phyloP scores from a whole-genome alignment of 2,888 invertebrate genomes.

The Rhamnusium bicolor region DNA sequence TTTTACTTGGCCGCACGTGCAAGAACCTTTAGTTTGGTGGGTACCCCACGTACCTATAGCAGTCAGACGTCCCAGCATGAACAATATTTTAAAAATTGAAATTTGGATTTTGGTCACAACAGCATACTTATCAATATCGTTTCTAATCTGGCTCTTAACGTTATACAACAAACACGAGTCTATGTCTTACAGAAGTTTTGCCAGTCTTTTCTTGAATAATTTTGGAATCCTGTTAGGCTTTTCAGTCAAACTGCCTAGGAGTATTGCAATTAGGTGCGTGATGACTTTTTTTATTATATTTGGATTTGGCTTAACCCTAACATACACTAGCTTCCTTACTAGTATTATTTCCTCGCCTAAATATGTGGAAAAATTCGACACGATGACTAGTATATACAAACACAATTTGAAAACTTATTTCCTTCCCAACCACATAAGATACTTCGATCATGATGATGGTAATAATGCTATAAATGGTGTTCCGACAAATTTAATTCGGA shows the following conservation, averaged over 20 bases:
- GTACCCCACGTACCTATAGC: conserved; percentile 29
- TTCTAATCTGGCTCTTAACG: conserved; percentile 31
- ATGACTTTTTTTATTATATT: conserved; percentile 28
- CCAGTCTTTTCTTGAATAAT: neutral
- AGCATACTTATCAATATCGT: conserved; percentile 3
- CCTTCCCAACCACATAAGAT: no score
- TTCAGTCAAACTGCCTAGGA: conserved; percentile 5
- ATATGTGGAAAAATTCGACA: conserved; percentile 31
- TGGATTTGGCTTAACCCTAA: conserved; percentile 3
- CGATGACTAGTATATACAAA: conserved; percentile 34
- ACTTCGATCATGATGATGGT: neutral
- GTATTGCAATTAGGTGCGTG: conserved; percentile 33
- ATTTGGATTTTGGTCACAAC: neutral
- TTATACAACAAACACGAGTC: conserved; percentile 6
- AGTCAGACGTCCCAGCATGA: conserved; percentile 27
- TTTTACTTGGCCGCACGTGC: conserved; percentile 24
- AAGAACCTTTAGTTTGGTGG: conserved; percentile 38
- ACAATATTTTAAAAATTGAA: conserved; percentile 5
- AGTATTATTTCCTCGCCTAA: conserved; percentile 33
- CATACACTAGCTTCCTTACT: conserved; percentile 33
- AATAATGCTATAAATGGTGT: neutral
- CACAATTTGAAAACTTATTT: neutral
- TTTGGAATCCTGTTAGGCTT: conserved; percentile 10
- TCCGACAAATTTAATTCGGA: neutral
- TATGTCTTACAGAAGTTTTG: conserved; percentile 27